phyloP scores from a whole-genome alignment of 2,113 vertebrate species.

The Rhipidura dahli region DNA sequence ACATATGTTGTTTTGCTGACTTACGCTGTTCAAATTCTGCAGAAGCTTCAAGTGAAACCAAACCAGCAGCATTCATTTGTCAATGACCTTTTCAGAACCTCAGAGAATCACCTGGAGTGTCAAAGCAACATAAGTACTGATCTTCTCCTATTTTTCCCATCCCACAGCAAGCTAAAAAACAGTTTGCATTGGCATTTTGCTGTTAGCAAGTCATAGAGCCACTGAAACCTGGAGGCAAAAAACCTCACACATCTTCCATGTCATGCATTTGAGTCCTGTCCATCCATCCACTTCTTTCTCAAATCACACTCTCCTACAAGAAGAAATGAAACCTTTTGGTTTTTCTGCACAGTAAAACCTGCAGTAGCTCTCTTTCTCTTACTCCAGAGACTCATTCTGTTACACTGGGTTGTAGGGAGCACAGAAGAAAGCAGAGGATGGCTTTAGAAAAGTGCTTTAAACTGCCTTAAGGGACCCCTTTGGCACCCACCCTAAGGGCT shows the following conservation, averaged over 20 bases:
- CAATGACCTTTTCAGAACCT: background rate
- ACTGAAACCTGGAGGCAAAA: background rate
- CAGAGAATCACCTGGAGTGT: background rate
- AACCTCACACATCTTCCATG: rapidly evolving
- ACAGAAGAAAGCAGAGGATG: background rate
- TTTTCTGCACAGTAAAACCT: background rate
- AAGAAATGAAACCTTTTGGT: background rate
- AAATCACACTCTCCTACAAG: background rate
- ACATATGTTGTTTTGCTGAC: background rate
- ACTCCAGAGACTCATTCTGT: background rate
- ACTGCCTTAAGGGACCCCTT: background rate
- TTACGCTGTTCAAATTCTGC: background rate
- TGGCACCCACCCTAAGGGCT: background rate
- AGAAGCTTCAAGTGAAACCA: background rate
- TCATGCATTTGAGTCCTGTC: background rate
- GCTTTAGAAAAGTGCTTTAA: background rate
- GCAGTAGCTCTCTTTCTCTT: background rate
- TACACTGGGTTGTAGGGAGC: background rate
- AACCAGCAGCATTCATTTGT: background rate
- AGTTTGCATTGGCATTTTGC: background rate
- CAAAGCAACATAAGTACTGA: background rate
- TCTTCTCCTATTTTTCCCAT: background rate
- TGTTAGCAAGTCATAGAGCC: background rate
- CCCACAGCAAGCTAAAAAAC: background rate
- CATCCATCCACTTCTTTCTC: background rate